phyloP scores from a whole-genome alignment of 1,140 invertebrate genomes.

The Pseudomyrmex sp. region DNA sequence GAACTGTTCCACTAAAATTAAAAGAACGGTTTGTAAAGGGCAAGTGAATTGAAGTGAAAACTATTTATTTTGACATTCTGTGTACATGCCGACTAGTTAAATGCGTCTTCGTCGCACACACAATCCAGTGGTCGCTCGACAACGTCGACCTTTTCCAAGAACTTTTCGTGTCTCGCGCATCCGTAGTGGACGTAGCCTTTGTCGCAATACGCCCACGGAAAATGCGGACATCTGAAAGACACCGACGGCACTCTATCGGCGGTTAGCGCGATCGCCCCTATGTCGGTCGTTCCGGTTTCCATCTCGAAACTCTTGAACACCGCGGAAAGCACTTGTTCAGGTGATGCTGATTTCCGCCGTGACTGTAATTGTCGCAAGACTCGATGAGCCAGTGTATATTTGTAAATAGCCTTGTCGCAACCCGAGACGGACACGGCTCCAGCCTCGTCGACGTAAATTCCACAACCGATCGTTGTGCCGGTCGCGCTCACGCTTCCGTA shows the following conservation, averaged over 20 bases:
- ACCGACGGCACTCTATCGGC: slow-evolving; percentile 54
- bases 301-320: slow-evolving; percentile 61
- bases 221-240: slow-evolving; percentile 62
- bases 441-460: slow-evolving; percentile 67
- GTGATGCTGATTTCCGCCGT: background rate
- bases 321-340: slow-evolving; percentile 24
- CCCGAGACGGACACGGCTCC: slow-evolving; percentile 70
- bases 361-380: slow-evolving; percentile 56
- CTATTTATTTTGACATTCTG: background rate
- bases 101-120: slow-evolving; percentile 55
- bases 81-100: background rate
- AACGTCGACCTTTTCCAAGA: slow-evolving; percentile 60
- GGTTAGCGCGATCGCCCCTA: slow-evolving; percentile 67
- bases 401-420: slow-evolving; percentile 64
- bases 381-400: slow-evolving; percentile 64
- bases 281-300: slow-evolving; percentile 29
- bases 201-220: slow-evolving; percentile 73
- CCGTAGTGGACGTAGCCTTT: slow-evolving; percentile 69
- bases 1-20: background rate
- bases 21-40: too few species aligned
- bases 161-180: slow-evolving; percentile 59
- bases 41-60: too few species aligned
- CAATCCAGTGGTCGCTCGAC: slow-evolving; percentile 69
- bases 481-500: slow-evolving; percentile 59
- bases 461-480: slow-evolving; percentile 71